Percentiles rank a stretch among this genome's conserved stretches.
These are phyloP conservation scores for Notodonta dromedarius DNA, from an alignment of 2,888 invertebrate species.

Conservation along the genomic window DNA sequence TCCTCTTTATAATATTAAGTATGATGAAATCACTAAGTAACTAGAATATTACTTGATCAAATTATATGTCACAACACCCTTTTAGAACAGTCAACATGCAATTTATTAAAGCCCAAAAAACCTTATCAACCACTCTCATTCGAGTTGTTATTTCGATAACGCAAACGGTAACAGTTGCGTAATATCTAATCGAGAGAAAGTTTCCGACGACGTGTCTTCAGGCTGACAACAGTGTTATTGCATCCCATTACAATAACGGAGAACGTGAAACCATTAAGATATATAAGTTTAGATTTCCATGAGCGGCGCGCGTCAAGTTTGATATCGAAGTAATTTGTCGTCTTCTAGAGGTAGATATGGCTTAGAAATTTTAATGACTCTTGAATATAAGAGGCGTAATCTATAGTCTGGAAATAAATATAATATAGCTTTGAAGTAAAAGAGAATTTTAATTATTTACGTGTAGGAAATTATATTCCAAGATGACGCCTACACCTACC, in stretches of 20 bases:
- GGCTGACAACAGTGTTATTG: constrained; percentile 27
- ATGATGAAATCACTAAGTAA: too few species aligned
- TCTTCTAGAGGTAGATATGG: background rate
- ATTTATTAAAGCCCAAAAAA: constrained; percentile 30
- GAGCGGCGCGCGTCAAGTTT: constrained; percentile 3
- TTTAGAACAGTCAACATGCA: constrained; percentile 14
- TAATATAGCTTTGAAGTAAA: too few species aligned
- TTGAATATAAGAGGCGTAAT: background rate
- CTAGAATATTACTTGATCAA: background rate
- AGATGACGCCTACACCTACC: too few species aligned
- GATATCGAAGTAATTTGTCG: constrained; percentile 9
- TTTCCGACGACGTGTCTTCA: constrained; percentile 27
- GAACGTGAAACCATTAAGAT: constrained; percentile 23
- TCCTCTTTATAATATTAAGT: too few species aligned
- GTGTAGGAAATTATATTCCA: too few species aligned
- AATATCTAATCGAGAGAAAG: constrained; percentile 42
- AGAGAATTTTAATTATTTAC: too few species aligned
- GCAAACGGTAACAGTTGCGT: constrained; percentile 17
- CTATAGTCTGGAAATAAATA: background rate
- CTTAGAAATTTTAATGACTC: background rate
- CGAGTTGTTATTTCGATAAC: constrained; percentile 7
- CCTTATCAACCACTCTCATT: constrained; percentile 32
- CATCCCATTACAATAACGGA: constrained; percentile 20
- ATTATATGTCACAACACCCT: constrained; percentile 11
- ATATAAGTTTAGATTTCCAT: constrained; percentile 11